Base-by-base conservation (phyloP, 2,888 invertebrate species). In the Eilema sororculum region DNA sequence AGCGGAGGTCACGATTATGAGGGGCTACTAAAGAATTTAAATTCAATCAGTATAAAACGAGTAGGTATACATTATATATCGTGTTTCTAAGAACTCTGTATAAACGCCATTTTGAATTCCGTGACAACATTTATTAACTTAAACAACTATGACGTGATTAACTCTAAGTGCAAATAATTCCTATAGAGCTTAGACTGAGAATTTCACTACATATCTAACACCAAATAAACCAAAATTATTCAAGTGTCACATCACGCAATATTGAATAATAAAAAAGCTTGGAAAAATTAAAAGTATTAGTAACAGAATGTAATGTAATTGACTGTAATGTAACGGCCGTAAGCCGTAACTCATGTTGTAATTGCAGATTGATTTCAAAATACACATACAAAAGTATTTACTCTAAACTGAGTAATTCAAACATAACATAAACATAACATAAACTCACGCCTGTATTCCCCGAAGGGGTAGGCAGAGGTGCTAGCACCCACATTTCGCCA, bases 21-120 rank as follows among this genome's bases (percentile, higher is more conserved):
- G 66, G 71, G 73, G 37, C 58, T 65, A 75, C 67, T 41, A 68
- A 70, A 73, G 71, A 63, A 62, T 71, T 72, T 56, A 46, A 59
- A 77, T 77, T 77, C 78, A 80, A 80, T 80, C 73, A 79, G 61
- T 68, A 61, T 61, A 41, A 60, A 78, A 69, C 70, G 68, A 67
- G 72, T 76, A 73, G 62, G 61, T 58, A 72, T 70, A 69, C 63
- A 75, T 52, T 78, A 28, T 60, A 60, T 70, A 78, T 74, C 64
- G 65, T 30, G 33, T 56, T 80, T 79, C 52, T 52, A 52, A 52
- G 52, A 52, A 52, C n/a, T 52, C 9, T n/a, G 52, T n/a, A 52
- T 52, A 52, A 52, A 52, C 20, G 52, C n/a, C 52, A 52, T 52
- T n/a, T 52, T n/a, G 52, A n/a, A 52, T n/a, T 52, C 52, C 52